Conservation (phyloP, 2,888 invertebrate species). For the Stramonita haemastoma region DNA sequence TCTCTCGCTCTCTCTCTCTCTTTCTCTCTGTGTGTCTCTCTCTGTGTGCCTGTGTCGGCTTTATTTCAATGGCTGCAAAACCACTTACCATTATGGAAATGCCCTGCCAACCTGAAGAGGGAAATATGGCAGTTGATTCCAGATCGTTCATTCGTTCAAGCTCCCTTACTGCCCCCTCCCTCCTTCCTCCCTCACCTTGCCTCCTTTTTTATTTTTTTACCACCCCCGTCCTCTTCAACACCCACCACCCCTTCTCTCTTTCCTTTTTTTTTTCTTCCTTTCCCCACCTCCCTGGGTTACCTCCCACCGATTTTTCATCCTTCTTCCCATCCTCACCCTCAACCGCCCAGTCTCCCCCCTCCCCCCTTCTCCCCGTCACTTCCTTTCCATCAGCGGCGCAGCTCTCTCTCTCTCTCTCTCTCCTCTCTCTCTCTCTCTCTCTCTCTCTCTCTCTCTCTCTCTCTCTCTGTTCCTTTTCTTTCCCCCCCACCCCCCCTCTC, state of each 20-base stretch:
- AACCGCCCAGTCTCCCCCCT: background rate
- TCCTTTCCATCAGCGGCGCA: background rate
- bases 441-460: background rate
- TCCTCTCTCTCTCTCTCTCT: background rate
- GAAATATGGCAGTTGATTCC: constrained; percentile 28
- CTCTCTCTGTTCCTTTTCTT: background rate
- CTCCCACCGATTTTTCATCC: background rate
- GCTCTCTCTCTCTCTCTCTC: background rate
- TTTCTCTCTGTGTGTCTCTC: background rate
- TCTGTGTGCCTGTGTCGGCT: constrained; percentile 6
- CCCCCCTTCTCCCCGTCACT: background rate
- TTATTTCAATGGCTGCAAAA: constrained; percentile 41
- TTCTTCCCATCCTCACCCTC: background rate
- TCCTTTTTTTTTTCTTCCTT: background rate
- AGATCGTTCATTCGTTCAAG: constrained; percentile 20
- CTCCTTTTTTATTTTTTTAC: background rate
- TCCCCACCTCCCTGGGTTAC: background rate
- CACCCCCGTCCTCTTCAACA: background rate
- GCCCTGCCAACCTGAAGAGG: constrained; percentile 3
- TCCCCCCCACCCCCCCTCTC: background rate
- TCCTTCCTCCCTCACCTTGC: background rate
- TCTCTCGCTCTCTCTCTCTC: background rate
- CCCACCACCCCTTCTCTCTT: background rate
- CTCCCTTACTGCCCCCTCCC: background rate
- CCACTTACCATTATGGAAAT: constrained; percentile 42